Evolutionary conservation across 2,888 invertebrate species (phyloP).

Genomic region (Pyrrhia umbra): DNA sequence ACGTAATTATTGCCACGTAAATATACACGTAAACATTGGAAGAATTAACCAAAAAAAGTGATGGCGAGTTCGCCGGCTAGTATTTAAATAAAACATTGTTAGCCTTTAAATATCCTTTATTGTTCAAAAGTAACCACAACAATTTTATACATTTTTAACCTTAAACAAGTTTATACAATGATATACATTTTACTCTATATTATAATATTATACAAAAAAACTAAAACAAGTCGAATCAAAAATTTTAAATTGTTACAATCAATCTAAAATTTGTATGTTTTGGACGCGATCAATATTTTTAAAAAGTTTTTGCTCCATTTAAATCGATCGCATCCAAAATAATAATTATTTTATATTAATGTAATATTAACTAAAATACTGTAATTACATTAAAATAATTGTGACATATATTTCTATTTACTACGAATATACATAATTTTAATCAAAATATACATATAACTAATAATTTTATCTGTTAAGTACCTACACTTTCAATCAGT

Average conservation of each 20-base stretch:
- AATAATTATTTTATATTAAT: slow-evolving; percentile 55
- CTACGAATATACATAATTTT: slow-evolving; percentile 36
- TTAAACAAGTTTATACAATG: slow-evolving; percentile 71
- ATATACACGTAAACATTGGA: too few species aligned
- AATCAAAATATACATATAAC: slow-evolving; percentile 35
- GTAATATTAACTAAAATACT: slow-evolving; percentile 56
- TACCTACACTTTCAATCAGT: slow-evolving; percentile 36
- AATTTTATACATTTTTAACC: slow-evolving; percentile 68
- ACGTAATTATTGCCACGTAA: too few species aligned
- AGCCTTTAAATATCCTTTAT: slow-evolving; percentile 73
- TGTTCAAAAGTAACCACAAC: slow-evolving; percentile 67
- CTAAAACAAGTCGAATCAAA: slow-evolving; percentile 34
- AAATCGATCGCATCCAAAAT: slow-evolving; percentile 88
- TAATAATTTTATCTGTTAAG: slow-evolving; percentile 5
- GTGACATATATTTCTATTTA: slow-evolving; percentile 46
- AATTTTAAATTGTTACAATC: slow-evolving; percentile 61
- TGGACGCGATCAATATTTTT: slow-evolving; percentile 84
- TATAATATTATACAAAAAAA: slow-evolving; percentile 52
- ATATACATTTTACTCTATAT: slow-evolving; percentile 71
- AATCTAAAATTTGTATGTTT: slow-evolving; percentile 66
- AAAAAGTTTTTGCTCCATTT: slow-evolving; percentile 53
- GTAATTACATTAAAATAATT: slow-evolving; percentile 61
- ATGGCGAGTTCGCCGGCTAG: too few species aligned
- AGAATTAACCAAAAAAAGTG: too few species aligned
- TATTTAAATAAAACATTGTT: not conserved